Percentiles rank a stretch among this genome's conserved stretches.
Evolutionary conservation across 53 echinoderm and acorn worm species (phyloP).

Genomic region (Mesocentrotus franciscanus): DNA sequence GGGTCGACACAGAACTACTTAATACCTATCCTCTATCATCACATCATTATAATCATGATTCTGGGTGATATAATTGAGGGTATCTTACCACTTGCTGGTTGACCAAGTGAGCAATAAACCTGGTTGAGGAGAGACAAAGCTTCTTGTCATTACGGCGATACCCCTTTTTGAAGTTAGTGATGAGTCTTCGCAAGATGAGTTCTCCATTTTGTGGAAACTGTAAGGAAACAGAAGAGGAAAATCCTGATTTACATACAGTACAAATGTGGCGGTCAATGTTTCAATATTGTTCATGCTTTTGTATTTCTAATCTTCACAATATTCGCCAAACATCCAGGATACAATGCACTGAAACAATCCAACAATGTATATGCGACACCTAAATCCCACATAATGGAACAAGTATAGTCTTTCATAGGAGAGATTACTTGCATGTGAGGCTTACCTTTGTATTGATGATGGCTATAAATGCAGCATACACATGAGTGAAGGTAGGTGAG

Average conservation of each 20-base stretch:
- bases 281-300: too few species aligned
- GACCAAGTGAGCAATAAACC: constrained; percentile 96
- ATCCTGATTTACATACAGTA: not conserved
- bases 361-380: too few species aligned
- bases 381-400: too few species aligned
- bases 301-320: too few species aligned
- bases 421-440: too few species aligned
- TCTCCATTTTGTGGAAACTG: constrained; percentile 99
- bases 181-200: constrained; percentile 81
- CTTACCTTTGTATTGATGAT: constrained; percentile 97
- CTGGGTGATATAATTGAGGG: not conserved
- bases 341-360: too few species aligned
- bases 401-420: too few species aligned
- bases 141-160: constrained; percentile 92
- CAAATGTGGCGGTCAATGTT: too few species aligned
- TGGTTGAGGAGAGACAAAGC: constrained; percentile 84
- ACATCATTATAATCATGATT: not conserved
- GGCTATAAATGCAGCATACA: constrained; percentile 85
- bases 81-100: constrained; percentile 98
- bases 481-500: constrained; percentile 93
- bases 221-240: not conserved
- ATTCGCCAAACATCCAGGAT: too few species aligned
- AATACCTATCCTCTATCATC: not conserved
- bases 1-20: too few species aligned
- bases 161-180: constrained; percentile 92